Percentiles rank a stretch among this genome's conserved stretches.
phyloP scores from a whole-genome alignment of 2,113 vertebrate species.

The Aegithalos caudatus region DNA sequence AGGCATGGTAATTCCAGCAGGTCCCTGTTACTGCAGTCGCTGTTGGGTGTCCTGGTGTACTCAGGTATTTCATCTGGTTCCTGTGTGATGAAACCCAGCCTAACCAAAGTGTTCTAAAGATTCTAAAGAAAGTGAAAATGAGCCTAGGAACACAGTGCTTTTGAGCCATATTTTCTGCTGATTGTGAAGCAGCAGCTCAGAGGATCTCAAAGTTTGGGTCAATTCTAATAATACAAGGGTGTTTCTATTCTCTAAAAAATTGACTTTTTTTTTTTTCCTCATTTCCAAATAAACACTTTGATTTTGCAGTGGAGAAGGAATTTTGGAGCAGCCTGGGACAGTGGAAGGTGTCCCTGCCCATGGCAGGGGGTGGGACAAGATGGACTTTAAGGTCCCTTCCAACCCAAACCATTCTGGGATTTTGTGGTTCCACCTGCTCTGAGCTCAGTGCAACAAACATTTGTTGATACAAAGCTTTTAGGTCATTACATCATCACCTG shows the following conservation, averaged over 20 bases:
- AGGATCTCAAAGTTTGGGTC: neutral
- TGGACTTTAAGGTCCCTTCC: neutral
- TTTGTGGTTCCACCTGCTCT: neutral
- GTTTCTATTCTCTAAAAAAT: neutral
- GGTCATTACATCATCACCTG: neutral
- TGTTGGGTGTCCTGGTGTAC: neutral
- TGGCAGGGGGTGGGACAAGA: neutral
- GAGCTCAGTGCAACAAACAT: neutral
- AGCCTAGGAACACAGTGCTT: neutral
- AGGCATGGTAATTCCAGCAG: neutral
- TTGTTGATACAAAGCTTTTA: neutral
- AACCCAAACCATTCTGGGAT: neutral
- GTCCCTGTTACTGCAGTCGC: rapidly evolving
- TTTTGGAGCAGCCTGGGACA: neutral
- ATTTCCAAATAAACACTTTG: neutral
- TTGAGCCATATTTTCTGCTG: neutral
- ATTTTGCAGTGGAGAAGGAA: neutral
- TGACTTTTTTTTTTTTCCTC: too few relatives aligned
- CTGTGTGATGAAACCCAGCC: neutral
- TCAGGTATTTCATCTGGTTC: neutral
- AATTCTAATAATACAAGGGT: neutral
- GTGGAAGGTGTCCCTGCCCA: neutral
- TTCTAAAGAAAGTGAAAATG: neutral
- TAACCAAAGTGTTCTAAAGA: neutral
- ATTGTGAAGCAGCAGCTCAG: neutral